These are phyloP conservation scores for Sebastes ruberrimus DNA, from an alignment of 2,797 vertebrate genomes.

Conservation along the genomic window DNA sequence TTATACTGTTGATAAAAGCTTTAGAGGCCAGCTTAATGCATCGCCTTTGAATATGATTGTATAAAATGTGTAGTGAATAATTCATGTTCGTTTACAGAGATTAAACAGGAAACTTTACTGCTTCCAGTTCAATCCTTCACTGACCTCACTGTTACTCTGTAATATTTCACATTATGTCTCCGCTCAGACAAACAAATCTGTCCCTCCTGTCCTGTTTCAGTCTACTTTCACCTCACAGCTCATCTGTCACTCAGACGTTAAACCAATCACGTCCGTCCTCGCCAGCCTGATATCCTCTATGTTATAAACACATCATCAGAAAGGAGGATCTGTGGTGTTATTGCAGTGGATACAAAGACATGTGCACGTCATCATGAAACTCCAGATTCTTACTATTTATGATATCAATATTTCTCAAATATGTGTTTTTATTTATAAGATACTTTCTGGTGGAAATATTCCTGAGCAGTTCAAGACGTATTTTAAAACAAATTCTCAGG, in stretches of 20 bases:
- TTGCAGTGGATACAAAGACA: not conserved
- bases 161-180: not conserved
- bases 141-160: not conserved
- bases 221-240: not conserved
- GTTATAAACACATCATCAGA: not conserved
- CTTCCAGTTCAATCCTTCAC: not conserved
- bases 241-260: slow-evolving; percentile 10
- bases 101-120: not conserved
- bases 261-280: slow-evolving; percentile 15
- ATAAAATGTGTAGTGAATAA: not conserved
- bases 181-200: not conserved
- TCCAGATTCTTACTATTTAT: too few species aligned
- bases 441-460: too few species aligned
- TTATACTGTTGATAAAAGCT: not conserved
- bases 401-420: too few species aligned
- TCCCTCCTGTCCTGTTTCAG: not conserved
- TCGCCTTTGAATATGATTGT: not conserved
- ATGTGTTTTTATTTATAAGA: too few species aligned
- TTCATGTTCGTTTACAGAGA: not conserved
- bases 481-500: too few species aligned
- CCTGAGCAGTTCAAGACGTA: too few species aligned
- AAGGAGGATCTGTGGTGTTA: not conserved
- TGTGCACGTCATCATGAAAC: not conserved
- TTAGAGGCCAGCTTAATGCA: not conserved
- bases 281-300: not conserved